These are phyloP conservation scores for Dryadula phaetusa DNA, from an alignment of 2,888 invertebrate species.

Conservation along the genomic window DNA sequence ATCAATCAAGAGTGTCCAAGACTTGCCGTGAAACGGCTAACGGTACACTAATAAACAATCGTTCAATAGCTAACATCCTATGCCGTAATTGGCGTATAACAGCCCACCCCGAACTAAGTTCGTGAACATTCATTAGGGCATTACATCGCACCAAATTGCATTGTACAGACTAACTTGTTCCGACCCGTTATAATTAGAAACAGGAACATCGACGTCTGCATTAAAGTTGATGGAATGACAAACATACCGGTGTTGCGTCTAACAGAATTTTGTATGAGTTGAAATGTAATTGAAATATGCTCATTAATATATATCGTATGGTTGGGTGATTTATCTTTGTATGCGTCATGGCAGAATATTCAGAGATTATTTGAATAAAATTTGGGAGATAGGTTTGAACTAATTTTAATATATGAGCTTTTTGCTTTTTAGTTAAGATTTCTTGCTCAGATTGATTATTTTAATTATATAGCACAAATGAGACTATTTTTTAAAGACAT, in stretches of 20 bases:
- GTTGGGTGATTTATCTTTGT: not conserved
- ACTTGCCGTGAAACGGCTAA: constrained; percentile 5
- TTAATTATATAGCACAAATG: no score
- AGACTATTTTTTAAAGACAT: no score
- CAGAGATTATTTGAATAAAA: not conserved
- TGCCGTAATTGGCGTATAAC: constrained; percentile 53
- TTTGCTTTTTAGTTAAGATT: no score
- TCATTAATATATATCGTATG: constrained; percentile 12
- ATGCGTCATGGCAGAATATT: not conserved
- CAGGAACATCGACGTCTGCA: constrained; percentile 36
- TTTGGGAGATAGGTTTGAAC: no score
- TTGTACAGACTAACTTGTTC: constrained; percentile 52
- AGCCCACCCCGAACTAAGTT: constrained; percentile 52
- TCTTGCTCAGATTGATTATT: no score
- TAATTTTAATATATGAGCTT: no score
- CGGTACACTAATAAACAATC: constrained; percentile 13
- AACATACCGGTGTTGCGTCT: constrained; percentile 17
- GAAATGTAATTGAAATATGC: constrained; percentile 18
- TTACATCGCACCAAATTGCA: constrained; percentile 61
- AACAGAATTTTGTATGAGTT: constrained; percentile 15
- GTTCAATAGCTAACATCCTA: constrained; percentile 8
- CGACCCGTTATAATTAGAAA: constrained; percentile 37
- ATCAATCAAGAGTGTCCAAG: not conserved
- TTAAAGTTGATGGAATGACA: constrained; percentile 38
- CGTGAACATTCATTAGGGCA: constrained; percentile 57